Conservation (phyloP, 1,140 invertebrate species). For the Piezodorus guildinii region DNA sequence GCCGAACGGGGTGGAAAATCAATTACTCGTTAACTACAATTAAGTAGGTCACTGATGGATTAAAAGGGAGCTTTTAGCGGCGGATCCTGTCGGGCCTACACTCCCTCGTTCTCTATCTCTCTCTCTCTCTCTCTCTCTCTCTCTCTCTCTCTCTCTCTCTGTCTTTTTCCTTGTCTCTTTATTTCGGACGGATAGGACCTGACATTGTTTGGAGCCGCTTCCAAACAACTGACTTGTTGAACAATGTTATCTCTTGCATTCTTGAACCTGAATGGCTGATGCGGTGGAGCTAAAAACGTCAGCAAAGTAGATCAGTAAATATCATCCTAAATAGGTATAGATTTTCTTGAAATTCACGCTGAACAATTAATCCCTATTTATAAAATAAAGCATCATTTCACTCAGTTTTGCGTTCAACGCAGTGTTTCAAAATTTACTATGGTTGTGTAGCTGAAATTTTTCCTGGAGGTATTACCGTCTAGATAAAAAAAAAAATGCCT, state of each 20-base stretch:
- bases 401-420: too few relatives aligned
- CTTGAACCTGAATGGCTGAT: too few relatives aligned
- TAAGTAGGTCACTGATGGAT: slow-evolving; percentile 8
- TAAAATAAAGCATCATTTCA: too few relatives aligned
- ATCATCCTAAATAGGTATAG: too few relatives aligned
- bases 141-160: not conserved
- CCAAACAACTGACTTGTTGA: not conserved
- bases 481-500: too few relatives aligned
- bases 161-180: not conserved
- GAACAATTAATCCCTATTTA: too few relatives aligned
- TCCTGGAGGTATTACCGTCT: too few relatives aligned
- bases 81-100: not conserved
- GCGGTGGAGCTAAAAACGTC: too few relatives aligned
- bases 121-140: not conserved
- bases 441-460: too few relatives aligned
- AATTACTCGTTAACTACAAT: slow-evolving; percentile 6
- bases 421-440: too few relatives aligned
- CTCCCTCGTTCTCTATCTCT: not conserved
- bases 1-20: not conserved
- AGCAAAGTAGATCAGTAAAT: too few relatives aligned
- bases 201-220: not conserved
- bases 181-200: not conserved
- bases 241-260: not conserved
- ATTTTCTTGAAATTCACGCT: too few relatives aligned
- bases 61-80: slow-evolving; percentile 3